Conservation (phyloP, 2,113 vertebrate species). For the Indri indri region DNA sequence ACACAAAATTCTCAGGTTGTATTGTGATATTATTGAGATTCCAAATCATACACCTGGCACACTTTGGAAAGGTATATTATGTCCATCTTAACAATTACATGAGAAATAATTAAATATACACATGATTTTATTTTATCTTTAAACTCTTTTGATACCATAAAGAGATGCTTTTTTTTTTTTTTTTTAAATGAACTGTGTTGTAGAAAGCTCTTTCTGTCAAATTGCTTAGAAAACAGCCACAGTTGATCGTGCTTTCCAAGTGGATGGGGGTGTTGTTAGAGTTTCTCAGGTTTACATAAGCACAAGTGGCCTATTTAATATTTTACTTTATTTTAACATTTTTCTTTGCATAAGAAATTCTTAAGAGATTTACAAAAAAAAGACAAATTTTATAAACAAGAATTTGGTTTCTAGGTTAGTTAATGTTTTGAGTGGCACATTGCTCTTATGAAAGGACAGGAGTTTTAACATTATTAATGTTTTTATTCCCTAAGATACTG, state of each 20-base stretch:
- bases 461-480: background rate
- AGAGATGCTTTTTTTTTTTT: background rate
- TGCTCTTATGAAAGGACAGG: background rate
- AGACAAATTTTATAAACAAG: background rate
- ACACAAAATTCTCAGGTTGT: background rate
- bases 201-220: background rate
- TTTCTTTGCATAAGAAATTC: background rate
- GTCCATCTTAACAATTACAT: background rate
- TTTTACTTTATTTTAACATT: constrained; percentile 7
- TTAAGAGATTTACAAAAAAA: background rate
- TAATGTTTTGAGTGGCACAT: background rate
- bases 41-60: background rate
- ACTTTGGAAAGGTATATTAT: background rate
- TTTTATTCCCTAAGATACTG: constrained; percentile 9
- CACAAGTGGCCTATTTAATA: background rate
- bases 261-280: background rate
- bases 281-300: background rate
- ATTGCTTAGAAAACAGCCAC: background rate
- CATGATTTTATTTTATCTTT: background rate
- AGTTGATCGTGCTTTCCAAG: background rate
- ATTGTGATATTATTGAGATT: background rate
- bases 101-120: background rate
- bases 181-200: background rate
- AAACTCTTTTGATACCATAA: background rate
- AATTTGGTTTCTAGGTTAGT: background rate